Evolutionary conservation across 2,113 vertebrate species (phyloP), one percentile per base, ranked within the genome.

Genomic region (Recurvirostra avosetta): DNA sequence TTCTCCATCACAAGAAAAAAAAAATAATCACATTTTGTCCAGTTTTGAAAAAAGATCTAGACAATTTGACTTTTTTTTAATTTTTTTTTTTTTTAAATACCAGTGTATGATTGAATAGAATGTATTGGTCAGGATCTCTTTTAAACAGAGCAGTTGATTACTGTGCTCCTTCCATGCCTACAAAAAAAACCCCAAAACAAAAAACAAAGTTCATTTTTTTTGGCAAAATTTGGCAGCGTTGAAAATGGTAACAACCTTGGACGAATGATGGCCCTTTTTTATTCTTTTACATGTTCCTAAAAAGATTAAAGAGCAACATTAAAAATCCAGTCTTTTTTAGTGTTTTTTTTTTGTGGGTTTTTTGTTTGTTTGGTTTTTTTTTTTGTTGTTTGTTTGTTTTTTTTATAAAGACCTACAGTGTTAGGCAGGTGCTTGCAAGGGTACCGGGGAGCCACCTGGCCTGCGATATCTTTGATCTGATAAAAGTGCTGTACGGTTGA

Each of bases 401-500:
- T 94, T 95, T 74, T 61, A 92, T 94, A 95, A 97, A 97, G 97
- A 97, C 96, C 97, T 97, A 96, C 13, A 91, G 96, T 95, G 96
- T 95, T 79, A 95, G 91, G 98, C 98, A 98, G 98, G 98, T 98
- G 97, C 98, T 70, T 78, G 36, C 50, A 87, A 72, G 90, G 95
- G 96, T 71, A 81, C 58, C 0, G 4, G 70, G 91, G 95, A 96
- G 94, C 89, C 90, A 61, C 83, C 85, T 82, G 94, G 93, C 93
- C 90, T 90, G 97, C 95, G 55, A 68, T 87, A 79, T 86, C 92
- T 95, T 97, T 92, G 86, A 95, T 97, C 95, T 90, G 94, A 96
- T 92, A 61, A 98, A 98, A 98, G 98, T 99, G 98, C 98, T 97
- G 98, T 98, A 98, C 58, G 92, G 98, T 98, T 98, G 97, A 98